Conservation (phyloP, 2,888 invertebrate species). For the Alsophila aescularia region DNA sequence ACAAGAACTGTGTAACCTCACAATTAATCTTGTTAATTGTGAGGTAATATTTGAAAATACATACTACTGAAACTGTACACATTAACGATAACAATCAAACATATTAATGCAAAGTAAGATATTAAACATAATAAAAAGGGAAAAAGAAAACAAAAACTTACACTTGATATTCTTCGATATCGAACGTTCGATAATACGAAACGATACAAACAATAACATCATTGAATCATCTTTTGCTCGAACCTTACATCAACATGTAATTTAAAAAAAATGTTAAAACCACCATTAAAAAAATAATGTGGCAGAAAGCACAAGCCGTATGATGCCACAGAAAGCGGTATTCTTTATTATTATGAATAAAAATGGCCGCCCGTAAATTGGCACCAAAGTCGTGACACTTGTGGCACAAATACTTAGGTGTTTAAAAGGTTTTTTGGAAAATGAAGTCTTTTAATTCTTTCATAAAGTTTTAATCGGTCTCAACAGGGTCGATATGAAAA, state of each 20-base stretch:
- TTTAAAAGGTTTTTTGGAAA: slow-evolving; percentile 51
- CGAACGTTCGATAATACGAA: slow-evolving; percentile 33
- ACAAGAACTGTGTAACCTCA: no score
- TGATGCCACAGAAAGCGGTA: slow-evolving; percentile 28
- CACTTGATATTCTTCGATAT: slow-evolving; percentile 34
- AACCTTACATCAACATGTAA: slow-evolving; percentile 42
- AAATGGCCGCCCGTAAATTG: slow-evolving; percentile 38
- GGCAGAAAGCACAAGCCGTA: slow-evolving; percentile 26
- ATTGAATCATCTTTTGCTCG: slow-evolving; percentile 62
- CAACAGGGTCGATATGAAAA: slow-evolving; percentile 18
- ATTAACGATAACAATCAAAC: slow-evolving; percentile 27
- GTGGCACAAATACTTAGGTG: slow-evolving; percentile 36
- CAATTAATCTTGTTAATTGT: no score
- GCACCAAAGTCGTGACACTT: slow-evolving; percentile 54
- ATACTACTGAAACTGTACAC: no score
- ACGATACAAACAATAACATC: slow-evolving; percentile 52
- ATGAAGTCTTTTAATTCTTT: slow-evolving; percentile 41
- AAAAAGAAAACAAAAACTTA: slow-evolving; percentile 28
- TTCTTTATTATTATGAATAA: slow-evolving; percentile 44
- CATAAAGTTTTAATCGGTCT: slow-evolving; percentile 43
- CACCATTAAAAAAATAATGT: slow-evolving; percentile 23
- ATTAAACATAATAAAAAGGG: slow-evolving; percentile 37
- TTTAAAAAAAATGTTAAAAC: slow-evolving; percentile 31
- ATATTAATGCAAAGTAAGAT: slow-evolving; percentile 43
- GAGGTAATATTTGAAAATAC: no score